These are phyloP conservation scores for Thecophora atra DNA, from an alignment of 2,888 invertebrate genomes.

Conservation along the genomic window DNA sequence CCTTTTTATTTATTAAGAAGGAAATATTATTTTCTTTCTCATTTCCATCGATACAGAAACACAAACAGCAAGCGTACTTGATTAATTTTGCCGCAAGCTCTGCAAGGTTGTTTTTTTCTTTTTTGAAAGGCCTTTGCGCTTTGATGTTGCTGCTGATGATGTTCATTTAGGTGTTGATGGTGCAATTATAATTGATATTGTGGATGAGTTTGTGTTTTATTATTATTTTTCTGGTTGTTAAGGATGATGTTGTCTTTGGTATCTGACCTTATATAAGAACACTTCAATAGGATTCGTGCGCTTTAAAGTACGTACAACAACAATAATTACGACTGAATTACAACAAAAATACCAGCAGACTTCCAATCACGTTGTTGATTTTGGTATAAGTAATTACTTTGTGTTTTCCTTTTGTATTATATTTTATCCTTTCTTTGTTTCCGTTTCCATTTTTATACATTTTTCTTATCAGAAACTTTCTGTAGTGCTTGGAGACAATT, in stretches of 20 bases:
- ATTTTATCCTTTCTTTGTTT: too few relatives aligned
- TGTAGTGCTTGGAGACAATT: too few relatives aligned
- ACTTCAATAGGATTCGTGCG: background rate
- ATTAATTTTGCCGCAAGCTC: constrained; percentile 43
- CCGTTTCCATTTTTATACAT: too few relatives aligned
- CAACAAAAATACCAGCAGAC: background rate
- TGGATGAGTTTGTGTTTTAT: background rate
- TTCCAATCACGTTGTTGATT: too few relatives aligned
- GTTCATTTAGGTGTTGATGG: background rate
- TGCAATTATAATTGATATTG: constrained; percentile 9
- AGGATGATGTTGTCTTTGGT: background rate
- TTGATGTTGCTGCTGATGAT: constrained; percentile 11
- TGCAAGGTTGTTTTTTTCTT: constrained; percentile 24
- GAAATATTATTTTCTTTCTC: too few relatives aligned
- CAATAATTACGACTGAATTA: background rate
- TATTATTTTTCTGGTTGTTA: background rate
- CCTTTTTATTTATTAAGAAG: too few relatives aligned
- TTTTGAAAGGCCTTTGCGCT: background rate
- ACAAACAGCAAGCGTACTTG: constrained; percentile 29
- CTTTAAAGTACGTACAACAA: background rate
- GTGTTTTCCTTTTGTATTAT: too few relatives aligned
- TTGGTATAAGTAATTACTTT: too few relatives aligned
- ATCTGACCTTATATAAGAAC: background rate
- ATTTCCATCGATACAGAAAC: constrained; percentile 13
- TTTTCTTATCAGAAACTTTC: too few relatives aligned